Evolutionary conservation across 2,797 vertebrate species (phyloP).

Genomic region (Sebastes matsubarae): DNA sequence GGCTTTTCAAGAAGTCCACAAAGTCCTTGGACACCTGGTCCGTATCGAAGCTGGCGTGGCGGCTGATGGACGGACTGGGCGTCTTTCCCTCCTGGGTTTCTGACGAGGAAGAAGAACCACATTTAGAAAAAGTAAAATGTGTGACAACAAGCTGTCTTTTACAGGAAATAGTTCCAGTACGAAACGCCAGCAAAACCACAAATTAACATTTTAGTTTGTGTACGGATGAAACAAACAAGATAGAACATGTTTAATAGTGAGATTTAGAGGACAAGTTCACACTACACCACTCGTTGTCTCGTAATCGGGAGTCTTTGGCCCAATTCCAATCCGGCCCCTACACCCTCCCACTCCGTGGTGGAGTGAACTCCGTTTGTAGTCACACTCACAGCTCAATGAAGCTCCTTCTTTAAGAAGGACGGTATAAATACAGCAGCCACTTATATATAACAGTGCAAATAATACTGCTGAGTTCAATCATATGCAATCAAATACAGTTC

Average conservation of each 20-base stretch:
- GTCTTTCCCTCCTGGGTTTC: slow-evolving; percentile 91
- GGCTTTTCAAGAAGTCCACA: slow-evolving; percentile 92
- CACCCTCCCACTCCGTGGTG: too few species aligned
- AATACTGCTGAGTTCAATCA: too few species aligned
- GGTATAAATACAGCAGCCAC: too few species aligned
- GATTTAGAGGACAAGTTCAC: too few species aligned
- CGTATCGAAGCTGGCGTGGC: slow-evolving; percentile 91
- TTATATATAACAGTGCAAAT: too few species aligned
- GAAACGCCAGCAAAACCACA: not conserved
- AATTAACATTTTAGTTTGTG: not conserved
- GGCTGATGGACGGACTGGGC: slow-evolving; percentile 90
- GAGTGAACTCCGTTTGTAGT: too few species aligned
- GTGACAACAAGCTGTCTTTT: not conserved
- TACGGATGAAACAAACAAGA: not conserved
- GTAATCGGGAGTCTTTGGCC: too few species aligned
- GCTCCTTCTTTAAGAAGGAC: too few species aligned
- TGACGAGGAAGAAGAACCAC: slow-evolving; percentile 45
- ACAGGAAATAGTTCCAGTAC: fast-evolving
- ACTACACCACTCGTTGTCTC: too few species aligned
- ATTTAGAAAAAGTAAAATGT: not conserved
- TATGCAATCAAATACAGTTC: too few species aligned
- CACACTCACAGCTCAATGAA: too few species aligned
- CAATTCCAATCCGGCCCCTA: too few species aligned
- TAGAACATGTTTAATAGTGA: not conserved
- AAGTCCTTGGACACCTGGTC: slow-evolving; percentile 94